Evolutionary conservation across 1,140 invertebrate genomes (phyloP), one percentile per base, ranked within the genome.

Genomic region (Araneus ventricosus): DNA sequence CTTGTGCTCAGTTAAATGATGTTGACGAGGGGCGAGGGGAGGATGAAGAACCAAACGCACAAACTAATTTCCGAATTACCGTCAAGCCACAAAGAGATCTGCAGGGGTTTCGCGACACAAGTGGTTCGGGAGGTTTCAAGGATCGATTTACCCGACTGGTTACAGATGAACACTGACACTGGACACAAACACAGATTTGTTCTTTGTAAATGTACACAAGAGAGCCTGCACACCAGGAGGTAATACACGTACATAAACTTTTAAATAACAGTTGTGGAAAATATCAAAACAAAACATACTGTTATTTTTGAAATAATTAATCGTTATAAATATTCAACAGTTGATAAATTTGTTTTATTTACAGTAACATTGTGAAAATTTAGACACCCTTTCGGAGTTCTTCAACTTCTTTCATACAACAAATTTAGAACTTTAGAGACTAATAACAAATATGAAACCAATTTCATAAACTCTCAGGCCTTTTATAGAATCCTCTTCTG

Each of bases 101-200:
- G 17, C 5, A 37, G 70, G 37, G 30, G 30, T 75, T 75, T 75
- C 30, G 20, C 30, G 2, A 22, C 20, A 37, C 6, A 75, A 75
- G 17, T 22, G 6, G 1, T 30, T 37, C 5, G 37, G 37, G 70
- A 75, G 17, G 20, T 75, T 75, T 34, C 41, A 84, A 8, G 14
- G 17, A 52, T 27, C 17, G 5, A 52, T 84, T 57, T 84, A 52
- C 37, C 10, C 4, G 80, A 57, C n/a, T 52, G 17, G n/a, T 84
- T 52, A 82, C 79, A 37, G 41, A 84, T 84, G 45, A 52, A 84
- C 82, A 41, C 24, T 84, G 39, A 84, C 41, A 41, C 5, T 84
- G 39, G 45, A 84, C 27, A 84, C 82, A 84, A 84, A 84, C 82
- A 84, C 45, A 84, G 82, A 84, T 84, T 84, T 84, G 82, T 84